Conservation (phyloP, 2,113 vertebrate genomes). For the Chlamydotis undulata region DNA sequence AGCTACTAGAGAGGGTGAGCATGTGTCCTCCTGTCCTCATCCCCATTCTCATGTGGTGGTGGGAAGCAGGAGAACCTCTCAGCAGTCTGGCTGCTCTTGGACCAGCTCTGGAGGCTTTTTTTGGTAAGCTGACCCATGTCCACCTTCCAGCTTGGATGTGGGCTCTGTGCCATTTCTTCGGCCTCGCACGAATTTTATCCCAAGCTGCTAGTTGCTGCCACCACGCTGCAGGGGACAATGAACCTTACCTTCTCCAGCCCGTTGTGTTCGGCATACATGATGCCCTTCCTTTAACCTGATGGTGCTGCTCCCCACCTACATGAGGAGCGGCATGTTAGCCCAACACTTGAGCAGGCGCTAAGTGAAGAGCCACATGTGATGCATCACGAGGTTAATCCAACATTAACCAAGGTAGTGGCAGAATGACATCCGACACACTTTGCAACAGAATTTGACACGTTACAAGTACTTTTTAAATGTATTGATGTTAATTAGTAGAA, state of each 20-base stretch:
- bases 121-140: not conserved
- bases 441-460: not conserved
- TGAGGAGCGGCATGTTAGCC: not conserved
- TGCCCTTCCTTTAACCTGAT: not conserved
- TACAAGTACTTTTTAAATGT: not conserved
- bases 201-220: not conserved
- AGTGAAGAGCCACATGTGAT: not conserved
- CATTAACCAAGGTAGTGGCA: not conserved
- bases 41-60: accelerated
- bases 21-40: not conserved
- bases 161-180: not conserved
- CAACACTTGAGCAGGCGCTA: not conserved
- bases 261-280: accelerated
- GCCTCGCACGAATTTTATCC: not conserved
- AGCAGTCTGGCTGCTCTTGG: not conserved
- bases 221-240: not conserved
- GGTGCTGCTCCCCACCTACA: accelerated
- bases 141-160: not conserved
- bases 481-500: not conserved
- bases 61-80: not conserved
- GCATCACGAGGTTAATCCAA: not conserved
- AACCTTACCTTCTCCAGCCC: not conserved
- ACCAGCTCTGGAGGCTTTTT: not conserved
- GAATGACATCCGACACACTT: not conserved
- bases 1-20: not conserved